Evolutionary conservation across 2,797 vertebrate genomes (phyloP), one percentile per base, ranked within the genome.

Genomic region (Syngnathus rostellatus): DNA sequence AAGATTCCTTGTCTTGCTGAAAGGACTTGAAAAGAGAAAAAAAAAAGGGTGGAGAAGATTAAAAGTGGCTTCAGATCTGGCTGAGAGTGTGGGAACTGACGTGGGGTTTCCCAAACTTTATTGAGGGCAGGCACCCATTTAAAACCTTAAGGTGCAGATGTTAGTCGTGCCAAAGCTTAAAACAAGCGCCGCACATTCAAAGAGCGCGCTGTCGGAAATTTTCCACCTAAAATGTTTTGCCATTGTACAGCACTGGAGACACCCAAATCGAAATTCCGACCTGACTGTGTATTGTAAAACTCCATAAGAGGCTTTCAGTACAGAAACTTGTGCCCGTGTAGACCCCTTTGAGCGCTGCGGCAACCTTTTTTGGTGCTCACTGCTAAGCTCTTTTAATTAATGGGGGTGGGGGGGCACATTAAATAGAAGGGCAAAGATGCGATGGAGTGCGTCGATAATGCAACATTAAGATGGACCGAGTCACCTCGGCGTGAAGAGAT

Each of bases 11-110:
- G 61, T 67, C 84, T 77, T 64, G 60, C 76, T 75, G 71, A 16
- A 12, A 78, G 74, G 73, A 63, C 62, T 50, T 62, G 2, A 37
- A 25, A 58, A 62, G 64, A 62, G 64, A 55, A 51, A 23, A 60
- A 63, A 63, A 62, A 40, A 48, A 63, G 43, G 23, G 65, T 76
- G 67, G 57, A 67, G 71, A 69, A 75, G 81, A 86, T 87, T 85
- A 85, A 76, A 87, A 80, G 75, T 70, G 69, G 75, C 68, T 81
- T 58, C 75, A 80, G 75, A 81, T 86, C 83, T 85, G 65, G 71
- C 76, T 75, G 73, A 78, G 78, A 83, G 74, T 82, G 72, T 81
- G 69, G 77, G 81, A 83, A 78, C 68, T 70, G 61, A 57, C 31
- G 4, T 8, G 50, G n/a, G 9, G n/a, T 9, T 51, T 51, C 19